These are phyloP conservation scores for Xanthostigma xanthostigma DNA, from an alignment of 2,888 invertebrate genomes.

Conservation along the genomic window DNA sequence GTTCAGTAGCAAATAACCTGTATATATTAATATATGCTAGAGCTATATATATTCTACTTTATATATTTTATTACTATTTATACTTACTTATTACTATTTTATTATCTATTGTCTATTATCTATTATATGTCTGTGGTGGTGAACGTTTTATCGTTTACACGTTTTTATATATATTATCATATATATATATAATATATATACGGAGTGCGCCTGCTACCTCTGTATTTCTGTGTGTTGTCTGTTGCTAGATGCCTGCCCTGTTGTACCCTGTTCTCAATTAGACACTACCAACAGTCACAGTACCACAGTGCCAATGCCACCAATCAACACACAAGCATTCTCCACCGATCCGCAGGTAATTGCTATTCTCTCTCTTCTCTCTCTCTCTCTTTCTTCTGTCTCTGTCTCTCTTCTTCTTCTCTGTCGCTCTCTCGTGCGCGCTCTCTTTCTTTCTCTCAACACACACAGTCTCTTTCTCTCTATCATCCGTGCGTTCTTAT, in stretches of 20 bases:
- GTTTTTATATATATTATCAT: too few species aligned
- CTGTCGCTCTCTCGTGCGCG: neutral
- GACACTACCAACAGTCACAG: conserved; percentile 59
- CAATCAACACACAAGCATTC: conserved; percentile 27
- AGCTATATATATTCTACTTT: too few species aligned
- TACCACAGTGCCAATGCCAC: conserved; percentile 33
- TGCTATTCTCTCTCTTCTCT: conserved; percentile 9
- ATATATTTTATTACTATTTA: too few species aligned
- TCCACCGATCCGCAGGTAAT: conserved; percentile 27
- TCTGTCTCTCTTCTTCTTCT: conserved; percentile 7
- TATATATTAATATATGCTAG: too few species aligned
- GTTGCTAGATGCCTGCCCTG: conserved; percentile 90
- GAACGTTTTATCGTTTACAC: too few species aligned
- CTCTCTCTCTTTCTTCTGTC: conserved; percentile 12
- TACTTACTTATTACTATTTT: too few species aligned
- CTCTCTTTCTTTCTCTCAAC: neutral
- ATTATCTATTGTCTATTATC: too few species aligned
- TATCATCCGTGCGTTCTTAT: neutral
- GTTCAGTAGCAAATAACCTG: too few species aligned
- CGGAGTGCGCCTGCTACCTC: conserved; percentile 22
- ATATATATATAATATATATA: conserved; percentile 10
- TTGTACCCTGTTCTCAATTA: conserved; percentile 73
- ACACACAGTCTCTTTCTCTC: conserved; percentile 8
- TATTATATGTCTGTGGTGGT: too few species aligned
- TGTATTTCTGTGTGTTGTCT: conserved; percentile 66